Percentiles rank a stretch among this genome's conserved stretches.
Evolutionary conservation across 2,113 vertebrate species (phyloP).

Genomic region (Apus apus): DNA sequence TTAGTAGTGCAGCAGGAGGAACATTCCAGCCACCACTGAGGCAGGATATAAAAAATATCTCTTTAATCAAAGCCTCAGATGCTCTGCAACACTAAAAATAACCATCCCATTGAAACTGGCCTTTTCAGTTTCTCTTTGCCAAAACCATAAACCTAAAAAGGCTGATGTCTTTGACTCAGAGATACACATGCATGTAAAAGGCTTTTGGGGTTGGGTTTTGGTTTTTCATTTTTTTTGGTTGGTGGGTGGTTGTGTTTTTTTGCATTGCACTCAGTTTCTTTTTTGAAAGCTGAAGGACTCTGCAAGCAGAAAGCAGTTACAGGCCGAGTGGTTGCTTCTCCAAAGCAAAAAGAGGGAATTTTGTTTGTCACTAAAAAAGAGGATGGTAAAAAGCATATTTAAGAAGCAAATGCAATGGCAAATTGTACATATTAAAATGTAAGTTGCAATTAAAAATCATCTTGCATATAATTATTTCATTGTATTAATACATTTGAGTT

Average conservation of each 20-base stretch:
- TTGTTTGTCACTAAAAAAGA: neutral
- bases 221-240: too few relatives aligned
- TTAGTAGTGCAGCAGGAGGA: neutral
- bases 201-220: too few relatives aligned
- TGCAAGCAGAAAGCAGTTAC: neutral
- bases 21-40: neutral
- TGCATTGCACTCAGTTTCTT: neutral
- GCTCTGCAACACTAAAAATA: neutral
- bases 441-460: neutral
- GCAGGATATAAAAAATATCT: neutral
- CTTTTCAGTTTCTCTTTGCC: neutral
- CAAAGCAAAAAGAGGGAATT: neutral
- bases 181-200: neutral
- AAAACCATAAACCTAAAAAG: neutral
- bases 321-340: neutral
- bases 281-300: neutral
- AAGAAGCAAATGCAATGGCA: neutral
- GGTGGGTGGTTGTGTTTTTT: neutral
- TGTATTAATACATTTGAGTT: neutral
- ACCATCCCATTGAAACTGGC: neutral
- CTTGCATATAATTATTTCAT: neutral
- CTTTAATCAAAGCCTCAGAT: neutral
- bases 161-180: neutral
- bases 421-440: neutral
- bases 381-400: neutral